These are phyloP conservation scores for Stenopsyche tienmushanensis DNA, from an alignment of 1,140 invertebrate genomes.

Conservation along the genomic window DNA sequence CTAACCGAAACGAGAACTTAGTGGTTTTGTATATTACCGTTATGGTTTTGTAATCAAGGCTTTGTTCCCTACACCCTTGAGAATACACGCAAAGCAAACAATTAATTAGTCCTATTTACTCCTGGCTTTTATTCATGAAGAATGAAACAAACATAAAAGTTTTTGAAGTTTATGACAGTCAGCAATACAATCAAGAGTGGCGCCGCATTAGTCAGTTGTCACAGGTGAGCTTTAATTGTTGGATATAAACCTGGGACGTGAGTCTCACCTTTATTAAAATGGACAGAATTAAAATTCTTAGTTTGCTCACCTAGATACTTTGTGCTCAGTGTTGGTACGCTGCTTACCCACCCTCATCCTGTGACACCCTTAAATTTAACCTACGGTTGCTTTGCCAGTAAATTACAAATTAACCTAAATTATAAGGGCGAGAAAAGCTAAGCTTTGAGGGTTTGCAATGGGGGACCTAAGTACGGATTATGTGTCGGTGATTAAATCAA, in stretches of 20 bases:
- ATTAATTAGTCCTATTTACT: too few relatives aligned
- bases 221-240: conserved; percentile 19
- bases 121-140: too few relatives aligned
- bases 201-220: neutral
- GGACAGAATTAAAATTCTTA: conserved; percentile 33
- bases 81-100: too few relatives aligned
- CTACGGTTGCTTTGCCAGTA: conserved; percentile 5
- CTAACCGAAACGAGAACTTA: too few relatives aligned
- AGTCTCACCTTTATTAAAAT: conserved; percentile 33
- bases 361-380: neutral
- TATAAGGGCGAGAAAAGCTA: conserved; percentile 20
- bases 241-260: conserved; percentile 26
- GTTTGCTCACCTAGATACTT: neutral
- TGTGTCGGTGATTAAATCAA: conserved; percentile 19
- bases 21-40: too few relatives aligned
- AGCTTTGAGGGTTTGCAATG: neutral
- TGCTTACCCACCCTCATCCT: neutral
- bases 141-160: too few relatives aligned
- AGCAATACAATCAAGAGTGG: neutral
- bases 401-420: conserved; percentile 24
- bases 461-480: conserved; percentile 15
- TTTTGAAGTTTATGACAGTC: too few relatives aligned
- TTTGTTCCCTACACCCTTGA: too few relatives aligned
- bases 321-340: neutral
- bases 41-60: too few relatives aligned